Evolutionary conservation across 2,113 vertebrate species (phyloP), one percentile per base, ranked within the genome.

Genomic region (Oxyruncus cristatus): DNA sequence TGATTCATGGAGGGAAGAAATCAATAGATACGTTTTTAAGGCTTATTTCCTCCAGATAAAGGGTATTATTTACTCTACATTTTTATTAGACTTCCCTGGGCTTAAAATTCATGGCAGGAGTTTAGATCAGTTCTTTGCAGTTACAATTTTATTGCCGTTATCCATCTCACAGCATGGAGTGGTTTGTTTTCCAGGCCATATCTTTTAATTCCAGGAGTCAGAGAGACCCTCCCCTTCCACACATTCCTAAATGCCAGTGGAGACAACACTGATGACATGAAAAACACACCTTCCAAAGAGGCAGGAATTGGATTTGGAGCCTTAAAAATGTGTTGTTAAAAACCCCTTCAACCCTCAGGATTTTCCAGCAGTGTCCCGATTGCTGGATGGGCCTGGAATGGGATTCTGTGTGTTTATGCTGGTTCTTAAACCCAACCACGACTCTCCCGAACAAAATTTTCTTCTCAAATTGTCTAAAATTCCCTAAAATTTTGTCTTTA

Each of bases 211-310:
- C 71, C 63, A 68, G 59, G 23, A 33, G 44, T 59, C n/a, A 35
- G 37, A 18, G 47, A 9, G 21, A 18, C 14, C 42, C 17, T 72
- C 10, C 39, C 33, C 47, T 47, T 90, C 62, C 32, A n/a, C 18
- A 18, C 32, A 19, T 83, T 49, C 76, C 42, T 33, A 76, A 52
- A 22, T 70, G 33, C 11, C 14, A 30, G n/a, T 6, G 55, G 23
- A 80, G 41, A 50, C 62, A 47, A 71, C 1, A 0, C 9, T 37
- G 56, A 27, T 71, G 70, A 12, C 0, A 0, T 18, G 30, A 55
- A 77, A 42, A 27, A 50, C 0, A n/a, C 35, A 35, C 22, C 26
- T 19, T 71, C 16, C 42, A 52, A 73, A 50, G n/a, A 27, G 11
- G 14, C 33, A 91, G 72, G 81, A 76, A 59, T 30, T 16, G 44